Evolutionary conservation across 2,888 invertebrate species (phyloP), one percentile per base, ranked within the genome.

Genomic region (Epirrhoe tristata): DNA sequence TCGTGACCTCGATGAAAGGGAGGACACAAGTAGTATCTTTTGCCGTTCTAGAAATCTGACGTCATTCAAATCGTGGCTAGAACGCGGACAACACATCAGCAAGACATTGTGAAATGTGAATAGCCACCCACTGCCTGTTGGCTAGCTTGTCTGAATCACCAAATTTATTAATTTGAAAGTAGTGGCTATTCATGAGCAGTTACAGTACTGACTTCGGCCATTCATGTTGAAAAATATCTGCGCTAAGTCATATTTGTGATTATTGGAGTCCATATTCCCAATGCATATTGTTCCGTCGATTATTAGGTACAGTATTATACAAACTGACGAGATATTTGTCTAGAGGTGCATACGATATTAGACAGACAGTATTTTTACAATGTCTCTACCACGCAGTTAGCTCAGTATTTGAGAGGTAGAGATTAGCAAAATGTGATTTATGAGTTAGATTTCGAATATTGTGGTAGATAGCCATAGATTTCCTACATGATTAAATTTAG

Each of bases 71-170:
- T 84, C 77, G 84, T 81, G 79, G 82, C 83, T 79, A 83, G 86
- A 88, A 85, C 89, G 86, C 88, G 85, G 83, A 84, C 83, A 88
- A 82, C 83, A 73, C 74, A 64, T 60, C 74, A 83, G 85, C 89
- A 84, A 89, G 89, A 87, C 86, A 90, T 93, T 93, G 93, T 93
- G 93, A 93, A 93, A 93, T 93, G 93, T 92, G 93, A 91, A 91
- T 89, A 90, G 90, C 90, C 91, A 88, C 89, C 90, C 86, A 92
- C 89, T 89, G 88, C 88, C 87, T 85, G 84, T 84, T 84, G 55
- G 67, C 82, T 86, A 69, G 85, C 83, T 82, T 85, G 83, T 83
- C 84, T 84, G 83, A 80, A 86, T 88, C 87, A 86, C 81, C 80
- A 85, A 89, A 89, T 87, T 89, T 83, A 78, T 64, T 72, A 24